These are phyloP conservation scores for Drosophila takahashii DNA, from an alignment of 1,140 invertebrate genomes.

Conservation along the genomic window DNA sequence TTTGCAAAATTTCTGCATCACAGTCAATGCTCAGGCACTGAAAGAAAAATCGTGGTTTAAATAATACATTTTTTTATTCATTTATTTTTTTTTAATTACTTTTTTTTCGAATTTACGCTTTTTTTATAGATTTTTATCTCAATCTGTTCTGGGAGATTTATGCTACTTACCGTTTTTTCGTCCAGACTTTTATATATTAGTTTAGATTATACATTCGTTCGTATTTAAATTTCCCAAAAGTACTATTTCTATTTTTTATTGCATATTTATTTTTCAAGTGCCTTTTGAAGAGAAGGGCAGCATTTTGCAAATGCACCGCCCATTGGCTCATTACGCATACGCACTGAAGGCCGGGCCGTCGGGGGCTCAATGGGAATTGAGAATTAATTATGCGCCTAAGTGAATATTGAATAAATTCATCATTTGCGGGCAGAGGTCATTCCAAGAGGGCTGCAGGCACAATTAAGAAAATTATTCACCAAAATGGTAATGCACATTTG, in stretches of 20 bases:
- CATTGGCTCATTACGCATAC: conserved; percentile 31
- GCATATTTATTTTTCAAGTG: background rate
- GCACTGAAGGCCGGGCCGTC: conserved; percentile 8
- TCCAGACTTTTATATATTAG: no score
- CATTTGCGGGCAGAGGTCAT: conserved; percentile 17
- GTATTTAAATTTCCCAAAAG: background rate
- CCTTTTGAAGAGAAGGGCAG: background rate
- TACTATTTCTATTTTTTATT: background rate
- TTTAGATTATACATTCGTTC: no score
- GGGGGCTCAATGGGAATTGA: conserved; percentile 27
- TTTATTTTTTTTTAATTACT: no score
- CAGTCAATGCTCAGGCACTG: conserved; percentile 11
- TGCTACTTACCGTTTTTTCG: no score
- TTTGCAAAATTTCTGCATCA: conserved; percentile 12
- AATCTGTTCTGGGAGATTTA: no score
- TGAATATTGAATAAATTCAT: conserved; percentile 59
- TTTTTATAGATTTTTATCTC: no score
- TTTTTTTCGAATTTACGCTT: no score
- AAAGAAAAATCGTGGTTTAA: background rate
- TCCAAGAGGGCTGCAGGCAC: background rate
- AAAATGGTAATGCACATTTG: conserved; percentile 28
- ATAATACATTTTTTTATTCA: no score
- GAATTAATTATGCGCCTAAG: conserved; percentile 53
- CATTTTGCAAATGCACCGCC: background rate
- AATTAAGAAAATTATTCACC: conserved; percentile 42